Percentiles rank a stretch among this genome's conserved stretches.
Evolutionary conservation across 2,113 vertebrate genomes (phyloP).

Genomic region (Aplodontia rufa): DNA sequence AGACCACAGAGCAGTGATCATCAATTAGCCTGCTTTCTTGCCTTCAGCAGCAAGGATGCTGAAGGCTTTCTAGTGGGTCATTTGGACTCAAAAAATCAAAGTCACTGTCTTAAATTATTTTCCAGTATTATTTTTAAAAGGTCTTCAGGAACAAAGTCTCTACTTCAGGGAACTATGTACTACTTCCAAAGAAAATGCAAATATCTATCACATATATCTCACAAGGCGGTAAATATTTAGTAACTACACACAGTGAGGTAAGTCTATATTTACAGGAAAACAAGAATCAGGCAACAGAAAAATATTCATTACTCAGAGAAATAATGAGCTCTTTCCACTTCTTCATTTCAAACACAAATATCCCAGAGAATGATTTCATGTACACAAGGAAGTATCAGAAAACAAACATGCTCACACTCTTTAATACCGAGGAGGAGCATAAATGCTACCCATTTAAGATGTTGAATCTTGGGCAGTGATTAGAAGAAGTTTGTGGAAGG

Average conservation of each 20-base stretch:
- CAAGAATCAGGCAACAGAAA: neutral
- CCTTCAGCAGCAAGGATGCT: neutral
- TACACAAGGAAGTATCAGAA: neutral
- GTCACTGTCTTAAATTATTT: neutral
- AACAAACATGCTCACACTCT: no score
- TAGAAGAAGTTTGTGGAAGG: no score
- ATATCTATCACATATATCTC: neutral
- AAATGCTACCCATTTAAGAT: no score
- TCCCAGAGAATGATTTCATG: neutral
- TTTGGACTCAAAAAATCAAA: neutral
- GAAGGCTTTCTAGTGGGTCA: neutral
- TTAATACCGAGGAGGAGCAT: no score
- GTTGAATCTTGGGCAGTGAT: no score
- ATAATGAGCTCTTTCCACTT: neutral
- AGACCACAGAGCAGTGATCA: neutral
- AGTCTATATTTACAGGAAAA: neutral
- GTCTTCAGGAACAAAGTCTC: neutral
- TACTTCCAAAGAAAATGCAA: neutral
- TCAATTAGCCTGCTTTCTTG: neutral
- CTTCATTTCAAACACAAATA: neutral
- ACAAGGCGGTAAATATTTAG: neutral
- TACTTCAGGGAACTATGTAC: neutral
- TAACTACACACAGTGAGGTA: neutral
- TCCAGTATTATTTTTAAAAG: neutral
- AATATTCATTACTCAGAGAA: neutral